Evolutionary conservation across 2,113 vertebrate species (phyloP).

Genomic region (Perca flavescens): DNA sequence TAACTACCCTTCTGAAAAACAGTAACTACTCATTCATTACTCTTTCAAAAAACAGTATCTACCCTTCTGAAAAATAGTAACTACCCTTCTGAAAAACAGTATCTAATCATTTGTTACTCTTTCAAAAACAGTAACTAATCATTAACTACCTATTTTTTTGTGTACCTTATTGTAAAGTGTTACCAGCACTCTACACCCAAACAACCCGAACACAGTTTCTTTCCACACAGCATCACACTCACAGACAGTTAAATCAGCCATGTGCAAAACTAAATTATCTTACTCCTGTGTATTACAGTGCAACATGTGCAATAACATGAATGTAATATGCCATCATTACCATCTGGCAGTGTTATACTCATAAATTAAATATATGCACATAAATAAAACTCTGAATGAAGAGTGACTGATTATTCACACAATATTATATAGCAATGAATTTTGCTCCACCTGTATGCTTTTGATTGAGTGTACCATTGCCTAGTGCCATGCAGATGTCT

Average conservation of each 20-base stretch:
- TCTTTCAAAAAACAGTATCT: no score
- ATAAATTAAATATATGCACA: neutral
- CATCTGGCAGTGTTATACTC: neutral
- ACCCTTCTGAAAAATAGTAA: no score
- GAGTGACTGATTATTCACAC: neutral
- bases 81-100: no score
- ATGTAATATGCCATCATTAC: neutral
- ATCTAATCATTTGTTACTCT: no score
- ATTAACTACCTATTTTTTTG: no score
- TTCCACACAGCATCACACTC: neutral
- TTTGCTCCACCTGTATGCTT: neutral
- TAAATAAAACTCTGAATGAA: neutral
- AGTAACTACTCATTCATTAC: no score
- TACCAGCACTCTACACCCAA: neutral
- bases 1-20: no score
- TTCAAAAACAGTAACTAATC: no score
- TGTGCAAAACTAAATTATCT: neutral
- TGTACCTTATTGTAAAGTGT: no score
- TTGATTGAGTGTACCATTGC: neutral
- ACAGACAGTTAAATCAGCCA: neutral
- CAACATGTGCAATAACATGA: neutral
- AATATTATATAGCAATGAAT: neutral
- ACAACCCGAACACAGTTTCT: neutral
- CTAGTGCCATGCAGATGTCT: neutral
- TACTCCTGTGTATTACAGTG: neutral